Evolutionary conservation across 2,888 invertebrate genomes (phyloP).

Genomic region (Ferdinandea cuprea): DNA sequence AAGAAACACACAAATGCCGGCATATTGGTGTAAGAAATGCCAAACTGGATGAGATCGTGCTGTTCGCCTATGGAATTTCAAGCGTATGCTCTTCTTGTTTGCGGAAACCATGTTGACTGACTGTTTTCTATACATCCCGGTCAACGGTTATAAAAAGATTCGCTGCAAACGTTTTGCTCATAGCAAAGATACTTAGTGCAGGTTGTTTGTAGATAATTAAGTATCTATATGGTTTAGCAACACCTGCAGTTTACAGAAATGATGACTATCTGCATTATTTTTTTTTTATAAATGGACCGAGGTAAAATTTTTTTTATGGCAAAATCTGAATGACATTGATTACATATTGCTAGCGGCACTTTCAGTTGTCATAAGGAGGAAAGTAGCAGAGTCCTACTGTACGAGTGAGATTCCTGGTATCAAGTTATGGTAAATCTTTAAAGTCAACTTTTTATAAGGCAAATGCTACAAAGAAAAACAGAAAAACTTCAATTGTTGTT

Average conservation of each 20-base stretch:
- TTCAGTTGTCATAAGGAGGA: not conserved
- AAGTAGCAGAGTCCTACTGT: not conserved
- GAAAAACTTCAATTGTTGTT: not conserved
- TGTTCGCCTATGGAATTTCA: slow-evolving; percentile 3
- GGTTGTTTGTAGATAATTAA: slow-evolving; percentile 27
- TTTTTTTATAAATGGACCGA: too few relatives aligned
- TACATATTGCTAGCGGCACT: not conserved
- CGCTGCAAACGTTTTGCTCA: slow-evolving; percentile 4
- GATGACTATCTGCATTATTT: not conserved
- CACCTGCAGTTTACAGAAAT: slow-evolving; percentile 18
- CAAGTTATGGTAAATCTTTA: not conserved
- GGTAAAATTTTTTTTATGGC: not conserved
- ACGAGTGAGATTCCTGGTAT: not conserved
- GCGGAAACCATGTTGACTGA: slow-evolving; percentile 5
- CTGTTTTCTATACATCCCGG: slow-evolving; percentile 4
- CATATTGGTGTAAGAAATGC: slow-evolving; percentile 1
- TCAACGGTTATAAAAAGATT: slow-evolving; percentile 15
- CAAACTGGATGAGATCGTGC: not conserved
- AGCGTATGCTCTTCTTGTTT: not conserved
- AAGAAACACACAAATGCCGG: not conserved
- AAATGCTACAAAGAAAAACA: not conserved
- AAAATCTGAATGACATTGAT: not conserved
- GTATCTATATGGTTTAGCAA: slow-evolving; percentile 28
- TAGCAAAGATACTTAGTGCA: not conserved
- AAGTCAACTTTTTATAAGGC: not conserved